Conservation (phyloP, 2,888 invertebrate species). For the Gnatocerus cornutus region DNA sequence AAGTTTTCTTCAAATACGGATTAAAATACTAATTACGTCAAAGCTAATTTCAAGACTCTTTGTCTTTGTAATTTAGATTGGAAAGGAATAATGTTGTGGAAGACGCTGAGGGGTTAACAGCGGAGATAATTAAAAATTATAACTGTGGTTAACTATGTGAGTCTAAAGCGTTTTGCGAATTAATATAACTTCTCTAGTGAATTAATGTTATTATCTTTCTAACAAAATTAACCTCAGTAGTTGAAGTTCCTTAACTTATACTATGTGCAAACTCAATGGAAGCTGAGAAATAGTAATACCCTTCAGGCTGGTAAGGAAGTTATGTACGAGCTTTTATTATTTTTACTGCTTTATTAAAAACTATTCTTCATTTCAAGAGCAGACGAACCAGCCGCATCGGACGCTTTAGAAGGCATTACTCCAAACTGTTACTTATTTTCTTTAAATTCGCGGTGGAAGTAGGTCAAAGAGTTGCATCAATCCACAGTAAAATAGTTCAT, state of each 20-base stretch:
- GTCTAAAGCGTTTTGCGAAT: neutral
- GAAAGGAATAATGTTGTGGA: too few relatives aligned
- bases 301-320: neutral
- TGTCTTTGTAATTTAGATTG: neutral
- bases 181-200: slow-evolving; percentile 5
- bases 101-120: neutral
- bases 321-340: neutral
- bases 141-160: slow-evolving; percentile 8
- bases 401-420: too few relatives aligned
- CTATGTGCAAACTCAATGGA: slow-evolving; percentile 7
- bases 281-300: slow-evolving; percentile 1
- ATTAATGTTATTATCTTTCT: slow-evolving; percentile 8
- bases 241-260: neutral
- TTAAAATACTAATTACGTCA: neutral
- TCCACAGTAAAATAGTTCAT: too few relatives aligned
- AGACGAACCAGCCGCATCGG: too few relatives aligned
- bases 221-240: slow-evolving; percentile 9
- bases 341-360: too few relatives aligned
- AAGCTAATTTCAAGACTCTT: neutral
- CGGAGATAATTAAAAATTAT: neutral
- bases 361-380: too few relatives aligned
- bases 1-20: neutral
- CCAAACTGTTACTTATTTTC: too few relatives aligned
- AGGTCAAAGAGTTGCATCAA: too few relatives aligned
- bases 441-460: too few relatives aligned